These are phyloP conservation scores for Callaeas wilsoni DNA, from an alignment of 2,113 vertebrate genomes.

Conservation along the genomic window DNA sequence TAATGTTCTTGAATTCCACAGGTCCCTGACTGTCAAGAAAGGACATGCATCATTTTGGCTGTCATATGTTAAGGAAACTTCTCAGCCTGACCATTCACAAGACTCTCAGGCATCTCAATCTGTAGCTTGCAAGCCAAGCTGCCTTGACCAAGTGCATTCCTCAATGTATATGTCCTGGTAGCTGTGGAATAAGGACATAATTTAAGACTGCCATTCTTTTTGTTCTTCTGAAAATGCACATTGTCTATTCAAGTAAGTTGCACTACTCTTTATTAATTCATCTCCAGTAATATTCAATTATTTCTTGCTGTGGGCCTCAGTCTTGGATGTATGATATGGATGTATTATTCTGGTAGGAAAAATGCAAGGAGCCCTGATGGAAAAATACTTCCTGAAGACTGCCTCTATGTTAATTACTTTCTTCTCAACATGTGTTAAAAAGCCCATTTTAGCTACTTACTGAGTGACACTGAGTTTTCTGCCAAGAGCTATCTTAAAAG, in stretches of 20 bases:
- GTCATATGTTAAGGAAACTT: not conserved
- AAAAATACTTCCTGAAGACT: not conserved
- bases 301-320: not conserved
- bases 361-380: not conserved
- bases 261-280: not conserved
- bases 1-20: not conserved
- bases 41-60: not conserved
- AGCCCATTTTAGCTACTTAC: not conserved
- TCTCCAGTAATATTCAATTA: not conserved
- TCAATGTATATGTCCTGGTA: not conserved
- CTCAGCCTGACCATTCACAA: not conserved
- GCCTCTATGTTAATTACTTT: not conserved
- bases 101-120: not conserved
- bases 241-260: not conserved
- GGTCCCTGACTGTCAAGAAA: not conserved
- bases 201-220: not conserved
- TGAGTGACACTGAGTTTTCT: not conserved
- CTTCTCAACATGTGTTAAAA: not conserved
- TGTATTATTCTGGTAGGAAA: not conserved
- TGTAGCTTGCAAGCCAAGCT: not conserved
- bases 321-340: not conserved
- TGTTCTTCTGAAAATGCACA: not conserved
- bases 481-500: not conserved
- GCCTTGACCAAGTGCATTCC: not conserved
- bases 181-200: not conserved